A percentile compares a stretch with the other conserved stretches of the same genome.
Conservation (phyloP, 2,797 vertebrate species). For the Knipowitschia caucasica region DNA sequence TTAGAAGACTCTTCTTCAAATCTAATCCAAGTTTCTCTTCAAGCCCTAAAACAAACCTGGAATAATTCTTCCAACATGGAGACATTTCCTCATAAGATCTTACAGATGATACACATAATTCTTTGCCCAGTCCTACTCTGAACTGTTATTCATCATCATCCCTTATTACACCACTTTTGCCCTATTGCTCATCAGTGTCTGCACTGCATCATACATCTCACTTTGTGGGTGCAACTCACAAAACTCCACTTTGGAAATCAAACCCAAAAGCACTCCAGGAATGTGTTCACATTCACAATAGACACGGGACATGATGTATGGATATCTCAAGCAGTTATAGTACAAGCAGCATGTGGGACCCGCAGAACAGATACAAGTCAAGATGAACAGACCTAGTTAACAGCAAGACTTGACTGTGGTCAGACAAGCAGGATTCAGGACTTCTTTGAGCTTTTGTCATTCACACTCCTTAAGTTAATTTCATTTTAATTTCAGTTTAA, state of each 20-base stretch:
- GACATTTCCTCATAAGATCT: conserved; percentile 11
- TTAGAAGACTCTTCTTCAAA: conserved; percentile 41
- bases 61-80: conserved; percentile 45
- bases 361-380: neutral
- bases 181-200: conserved; percentile 14
- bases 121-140: conserved; percentile 27
- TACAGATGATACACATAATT: conserved; percentile 4
- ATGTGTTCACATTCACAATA: conserved; percentile 17
- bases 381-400: neutral
- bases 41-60: conserved; percentile 42
- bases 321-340: neutral
- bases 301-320: conserved; percentile 9
- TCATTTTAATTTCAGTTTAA: too few species aligned
- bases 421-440: too few species aligned
- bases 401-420: neutral
- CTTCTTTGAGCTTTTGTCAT: too few species aligned
- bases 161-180: conserved; percentile 25
- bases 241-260: conserved; percentile 14
- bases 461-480: too few species aligned
- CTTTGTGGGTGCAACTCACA: conserved; percentile 15
- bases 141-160: conserved; percentile 30
- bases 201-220: conserved; percentile 20
- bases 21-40: conserved; percentile 44
- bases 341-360: neutral
- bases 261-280: conserved; percentile 5